These are phyloP conservation scores for Pampusana beccarii DNA, from an alignment of 2,113 vertebrate species.

Conservation along the genomic window DNA sequence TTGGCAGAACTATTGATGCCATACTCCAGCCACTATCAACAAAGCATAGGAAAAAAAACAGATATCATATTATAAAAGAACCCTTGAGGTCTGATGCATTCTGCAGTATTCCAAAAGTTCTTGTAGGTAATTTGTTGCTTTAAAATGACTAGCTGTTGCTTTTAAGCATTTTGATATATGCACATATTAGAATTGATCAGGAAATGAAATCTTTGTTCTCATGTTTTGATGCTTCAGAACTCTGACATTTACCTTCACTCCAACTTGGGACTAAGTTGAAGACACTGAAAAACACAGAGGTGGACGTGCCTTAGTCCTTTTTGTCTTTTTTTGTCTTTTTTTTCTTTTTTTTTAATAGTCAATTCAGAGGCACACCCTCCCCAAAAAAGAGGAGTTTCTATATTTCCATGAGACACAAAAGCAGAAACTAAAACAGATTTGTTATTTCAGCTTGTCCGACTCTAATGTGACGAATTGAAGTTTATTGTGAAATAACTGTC, in stretches of 20 bases:
- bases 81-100: not conserved
- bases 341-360: not conserved
- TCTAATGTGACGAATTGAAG: not conserved
- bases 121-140: not conserved
- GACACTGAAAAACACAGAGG: not conserved
- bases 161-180: not conserved
- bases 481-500: not conserved
- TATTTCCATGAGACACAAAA: not conserved
- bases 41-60: not conserved
- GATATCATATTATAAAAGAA: not conserved
- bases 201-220: not conserved
- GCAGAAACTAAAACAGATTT: not conserved
- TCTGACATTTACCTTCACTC: not conserved
- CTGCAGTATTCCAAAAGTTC: not conserved
- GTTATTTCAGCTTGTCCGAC: not conserved
- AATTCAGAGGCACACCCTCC: fast-evolving
- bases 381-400: not conserved
- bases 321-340: too few relatives aligned
- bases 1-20: not conserved
- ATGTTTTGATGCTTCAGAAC: not conserved
- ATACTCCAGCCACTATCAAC: not conserved
- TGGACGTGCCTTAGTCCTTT: fast-evolving
- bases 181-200: not conserved
- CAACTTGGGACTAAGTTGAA: not conserved
- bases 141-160: not conserved